These are phyloP conservation scores for Pandemis cinnamomeana DNA, from an alignment of 2,888 invertebrate species.

Conservation along the genomic window DNA sequence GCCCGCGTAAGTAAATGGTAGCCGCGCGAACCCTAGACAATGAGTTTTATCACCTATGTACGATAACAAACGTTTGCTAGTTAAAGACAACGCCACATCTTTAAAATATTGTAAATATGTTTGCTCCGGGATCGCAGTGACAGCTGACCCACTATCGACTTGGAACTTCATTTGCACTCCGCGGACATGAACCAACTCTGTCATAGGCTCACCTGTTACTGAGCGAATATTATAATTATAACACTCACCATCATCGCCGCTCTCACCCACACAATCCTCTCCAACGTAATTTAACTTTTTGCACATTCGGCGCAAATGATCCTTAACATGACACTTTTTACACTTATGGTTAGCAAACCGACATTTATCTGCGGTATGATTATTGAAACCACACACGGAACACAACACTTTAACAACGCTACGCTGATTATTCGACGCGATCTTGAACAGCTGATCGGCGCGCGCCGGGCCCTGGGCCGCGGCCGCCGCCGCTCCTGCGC, in stretches of 20 bases:
- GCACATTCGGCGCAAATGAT: slow-evolving; percentile 22
- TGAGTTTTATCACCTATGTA: slow-evolving; percentile 43
- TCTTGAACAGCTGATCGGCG: slow-evolving; percentile 13
- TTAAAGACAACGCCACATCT: neutral
- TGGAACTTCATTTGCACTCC: slow-evolving; percentile 9
- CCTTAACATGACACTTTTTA: slow-evolving; percentile 17
- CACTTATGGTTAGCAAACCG: slow-evolving; percentile 4
- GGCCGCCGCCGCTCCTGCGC: neutral
- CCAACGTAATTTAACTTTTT: slow-evolving; percentile 13
- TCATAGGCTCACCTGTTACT: slow-evolving; percentile 7
- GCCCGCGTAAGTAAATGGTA: slow-evolving; percentile 37
- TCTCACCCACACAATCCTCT: neutral
- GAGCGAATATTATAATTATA: slow-evolving; percentile 15
- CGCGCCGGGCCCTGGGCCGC: neutral
- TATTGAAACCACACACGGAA: slow-evolving; percentile 4
- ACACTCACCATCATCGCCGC: slow-evolving; percentile 15
- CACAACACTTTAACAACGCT: neutral
- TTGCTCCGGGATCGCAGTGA: slow-evolving; percentile 7
- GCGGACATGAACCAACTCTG: neutral
- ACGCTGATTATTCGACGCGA: neutral
- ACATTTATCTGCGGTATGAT: slow-evolving; percentile 11
- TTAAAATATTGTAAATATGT: neutral
- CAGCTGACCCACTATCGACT: slow-evolving; percentile 14
- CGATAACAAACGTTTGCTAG: slow-evolving; percentile 38
- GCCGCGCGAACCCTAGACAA: slow-evolving; percentile 39